Base-by-base conservation (phyloP, 2,113 vertebrate genomes). In the Gymnarchus niloticus region DNA sequence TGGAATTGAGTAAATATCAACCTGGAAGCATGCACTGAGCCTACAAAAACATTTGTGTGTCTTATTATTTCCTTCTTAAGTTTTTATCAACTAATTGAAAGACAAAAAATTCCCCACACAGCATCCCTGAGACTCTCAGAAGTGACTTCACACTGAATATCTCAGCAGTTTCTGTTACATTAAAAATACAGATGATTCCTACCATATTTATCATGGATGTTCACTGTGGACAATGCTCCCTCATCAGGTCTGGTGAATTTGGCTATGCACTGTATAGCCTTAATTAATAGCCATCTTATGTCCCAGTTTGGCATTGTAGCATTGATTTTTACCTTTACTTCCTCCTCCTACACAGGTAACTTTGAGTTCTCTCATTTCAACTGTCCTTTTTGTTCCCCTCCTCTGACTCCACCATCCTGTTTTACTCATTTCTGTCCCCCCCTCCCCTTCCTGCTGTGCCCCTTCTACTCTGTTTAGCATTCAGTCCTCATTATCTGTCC, bases 401-500 rank as follows among this genome's bases (percentile, higher is more conserved):
- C 69, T 73, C 56, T 80, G 52, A 33, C 23, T 85, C 56, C 23
- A 41, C 54, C 52, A 56, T 46, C 33, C 61, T 25, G 61, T 86
- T n/a, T 51, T 44, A 10, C 41, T 86, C 54, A 54, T 49, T 65
- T 33, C 78, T 57, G 28, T 41, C 37, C 56, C 41, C 83, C 59
- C 48, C n/a, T 85, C 85, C 90, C 87, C 90, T 88, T 81, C 92
- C 92, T 23, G 90, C 90, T 90, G 91, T 3, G 89, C 87, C 90
- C 91, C 59, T 21, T 89, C 84, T 69, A 81, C 85, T 87, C 89
- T 89, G 88, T 87, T 59, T 52, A 91, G 91, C 90, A 88, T 91
- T 92, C 90, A 91, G 92, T 89, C 90, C 92, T 94, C 93, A 92
- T 94, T 93, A 94, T 92, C 89, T 76, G 87, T 89, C 90, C 85